Evolutionary conservation across 2,113 vertebrate species (phyloP), one percentile per base, ranked within the genome.

Genomic region (Gasterosteus nipponicus): DNA sequence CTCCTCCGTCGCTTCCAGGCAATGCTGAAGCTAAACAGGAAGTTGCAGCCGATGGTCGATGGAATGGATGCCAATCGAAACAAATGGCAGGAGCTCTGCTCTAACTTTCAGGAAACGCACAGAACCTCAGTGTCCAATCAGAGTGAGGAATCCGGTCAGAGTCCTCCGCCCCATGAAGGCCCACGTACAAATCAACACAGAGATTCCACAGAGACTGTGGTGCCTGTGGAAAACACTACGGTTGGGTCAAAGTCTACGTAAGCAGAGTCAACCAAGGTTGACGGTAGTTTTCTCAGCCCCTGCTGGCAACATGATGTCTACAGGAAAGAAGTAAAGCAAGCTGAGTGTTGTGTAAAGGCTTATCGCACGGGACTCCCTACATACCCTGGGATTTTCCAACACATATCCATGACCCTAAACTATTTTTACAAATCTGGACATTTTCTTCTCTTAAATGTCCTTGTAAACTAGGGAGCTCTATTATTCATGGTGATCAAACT

Each of bases 21-120:
- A 51, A 80, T 95, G 85, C 83, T 91, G 71, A 92, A 91, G 73
- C 84, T 95, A 51, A 95, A 95, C 86, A 91, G 89, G 80, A 94
- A 94, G 84, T 81, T 95, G 66, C 92, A 94, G 86, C 94, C 95
- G 4, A 95, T 95, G 94, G 78, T 90, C 14, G 90, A 95, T 42
- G 93, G 80, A 58, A 94, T 95, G n/a, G 90, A 93, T 22, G 91
- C 91, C 72, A 95, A 95, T 84, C 84, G 93, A 42, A 86, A 69
- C 47, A 94, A 92, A 78, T 95, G 94, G 95, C 89, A 93, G 87
- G 92, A 93, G 69, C 92, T 95, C 31, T 92, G 87, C 73, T 89
- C 39, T 0, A 91, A 92, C 83, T 84, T 88, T 75, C 88, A 93
- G 79, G 91, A 90, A 57, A 81, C 86, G 38, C 31, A n/a, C 33